Conservation (phyloP, 2,888 invertebrate genomes). For the Glaucopsyche alexis region DNA sequence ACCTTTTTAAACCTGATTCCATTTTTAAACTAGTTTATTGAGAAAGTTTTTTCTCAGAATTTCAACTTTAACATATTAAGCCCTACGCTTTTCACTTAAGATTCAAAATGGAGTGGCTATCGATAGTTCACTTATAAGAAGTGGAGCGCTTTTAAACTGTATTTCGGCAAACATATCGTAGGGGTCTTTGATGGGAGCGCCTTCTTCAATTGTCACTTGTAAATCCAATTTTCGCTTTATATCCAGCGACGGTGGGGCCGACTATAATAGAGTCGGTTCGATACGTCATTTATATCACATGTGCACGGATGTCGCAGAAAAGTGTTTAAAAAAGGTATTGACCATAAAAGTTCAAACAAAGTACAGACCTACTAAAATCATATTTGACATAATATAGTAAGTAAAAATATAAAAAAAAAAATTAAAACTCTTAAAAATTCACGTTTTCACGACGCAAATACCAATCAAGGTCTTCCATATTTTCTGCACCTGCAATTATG, state of each 20-base stretch:
- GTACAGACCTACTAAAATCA: too few species aligned
- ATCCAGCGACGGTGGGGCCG: conserved; percentile 68
- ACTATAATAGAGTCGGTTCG: conserved; percentile 42
- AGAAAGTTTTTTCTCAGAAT: background rate
- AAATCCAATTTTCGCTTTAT: conserved; percentile 79
- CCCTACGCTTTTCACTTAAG: background rate
- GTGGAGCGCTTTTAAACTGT: conserved; percentile 62
- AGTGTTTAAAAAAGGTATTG: too few species aligned
- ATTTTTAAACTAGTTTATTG: conserved; percentile 16
- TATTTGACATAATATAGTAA: too few species aligned
- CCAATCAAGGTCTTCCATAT: too few species aligned
- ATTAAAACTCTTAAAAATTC: too few species aligned
- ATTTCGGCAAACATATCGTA: conserved; percentile 68
- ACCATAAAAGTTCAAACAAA: too few species aligned
- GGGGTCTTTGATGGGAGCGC: conserved; percentile 74
- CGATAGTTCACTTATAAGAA: conserved; percentile 42
- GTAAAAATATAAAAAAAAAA: too few species aligned
- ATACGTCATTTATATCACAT: conserved; percentile 36
- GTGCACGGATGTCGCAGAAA: background rate
- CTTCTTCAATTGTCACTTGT: conserved; percentile 75
- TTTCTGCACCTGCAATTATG: too few species aligned
- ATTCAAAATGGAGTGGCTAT: conserved; percentile 17
- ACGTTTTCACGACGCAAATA: too few species aligned
- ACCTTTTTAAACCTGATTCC: conserved; percentile 7
- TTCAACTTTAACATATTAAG: background rate